Evolutionary conservation across 2,888 invertebrate species (phyloP).

Genomic region (Creontiades dilutus): DNA sequence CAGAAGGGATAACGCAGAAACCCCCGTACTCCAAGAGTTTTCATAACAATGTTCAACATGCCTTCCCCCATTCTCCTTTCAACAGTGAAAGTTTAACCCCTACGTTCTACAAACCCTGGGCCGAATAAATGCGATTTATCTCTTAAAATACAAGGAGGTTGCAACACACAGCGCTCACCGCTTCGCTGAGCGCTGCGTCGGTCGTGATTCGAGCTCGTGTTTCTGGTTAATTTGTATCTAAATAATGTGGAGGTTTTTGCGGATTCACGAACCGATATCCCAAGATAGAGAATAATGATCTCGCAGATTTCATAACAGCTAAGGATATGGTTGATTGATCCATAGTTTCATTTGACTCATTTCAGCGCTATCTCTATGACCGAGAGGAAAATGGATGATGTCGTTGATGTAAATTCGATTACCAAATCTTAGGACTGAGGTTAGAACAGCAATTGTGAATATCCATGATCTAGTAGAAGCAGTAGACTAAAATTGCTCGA

Average conservation of each 20-base stretch:
- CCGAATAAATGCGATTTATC: slow-evolving; percentile 31
- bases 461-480: too few species aligned
- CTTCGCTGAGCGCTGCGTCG: slow-evolving; percentile 25
- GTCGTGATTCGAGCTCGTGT: slow-evolving; percentile 52
- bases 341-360: neutral
- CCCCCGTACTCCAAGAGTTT: neutral
- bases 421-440: too few species aligned
- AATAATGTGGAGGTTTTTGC: slow-evolving; percentile 37
- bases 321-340: slow-evolving; percentile 18
- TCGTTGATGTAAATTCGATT: too few species aligned
- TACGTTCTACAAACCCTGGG: neutral
- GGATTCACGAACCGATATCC: neutral
- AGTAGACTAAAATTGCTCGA: too few species aligned
- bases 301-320: neutral
- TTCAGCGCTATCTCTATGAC: too few species aligned
- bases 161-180: neutral
- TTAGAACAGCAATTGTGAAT: too few species aligned
- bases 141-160: slow-evolving; percentile 23
- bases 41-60: neutral
- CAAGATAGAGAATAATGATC: neutral
- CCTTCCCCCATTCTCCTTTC: neutral
- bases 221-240: slow-evolving; percentile 41
- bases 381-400: too few species aligned
- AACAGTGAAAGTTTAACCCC: slow-evolving; percentile 29
- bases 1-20: slow-evolving; percentile 17